Evolutionary conservation across 1,140 invertebrate species (phyloP), one percentile per base, ranked within the genome.

Genomic region (Cataglyphis hispanica): DNA sequence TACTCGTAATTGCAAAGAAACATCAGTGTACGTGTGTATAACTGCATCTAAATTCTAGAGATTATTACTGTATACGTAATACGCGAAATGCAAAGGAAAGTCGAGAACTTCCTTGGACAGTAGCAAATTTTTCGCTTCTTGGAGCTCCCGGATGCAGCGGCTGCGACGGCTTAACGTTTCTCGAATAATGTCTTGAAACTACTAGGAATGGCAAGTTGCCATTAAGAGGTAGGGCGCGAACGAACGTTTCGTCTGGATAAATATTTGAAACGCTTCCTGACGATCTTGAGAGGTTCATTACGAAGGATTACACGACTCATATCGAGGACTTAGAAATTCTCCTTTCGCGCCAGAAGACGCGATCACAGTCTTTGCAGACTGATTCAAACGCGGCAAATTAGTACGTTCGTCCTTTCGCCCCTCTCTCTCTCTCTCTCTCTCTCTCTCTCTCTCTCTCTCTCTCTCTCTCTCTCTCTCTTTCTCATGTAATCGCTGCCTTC

Each of bases 251-350:
- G 75, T 43, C 85, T 85, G 84, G 89, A 92, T 92, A 92, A 92
- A 92, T 91, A 92, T 92, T 92, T 92, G 91, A 92, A 90, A 83
- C 84, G 85, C 81, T 86, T 86, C 66, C 86, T 87, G 90, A 91
- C 87, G 89, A 87, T 87, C 91, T 90, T 90, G 91, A 88, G 89
- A 91, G 84, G 85, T 91, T 92, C 91, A 92, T 92, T 92, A 92
- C 91, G 90, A 34, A 50, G 91, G 91, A 92, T 92, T 92, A 92
- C 91, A 86, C 85, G 89, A 85, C 88, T 92, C 91, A 92, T 92
- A 92, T 92, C 91, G 89, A 77, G 69, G 91, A 91, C 90, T 92
- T 92, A 91, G 91, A 91, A 50, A 92, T 86, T 89, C 91, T 90
- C 87, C 84, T 91, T 92, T 91, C 87, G 86, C 86, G 86, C 84